Evolutionary conservation across 2,797 vertebrate genomes (phyloP).

Genomic region (Discoglossus pictus): DNA sequence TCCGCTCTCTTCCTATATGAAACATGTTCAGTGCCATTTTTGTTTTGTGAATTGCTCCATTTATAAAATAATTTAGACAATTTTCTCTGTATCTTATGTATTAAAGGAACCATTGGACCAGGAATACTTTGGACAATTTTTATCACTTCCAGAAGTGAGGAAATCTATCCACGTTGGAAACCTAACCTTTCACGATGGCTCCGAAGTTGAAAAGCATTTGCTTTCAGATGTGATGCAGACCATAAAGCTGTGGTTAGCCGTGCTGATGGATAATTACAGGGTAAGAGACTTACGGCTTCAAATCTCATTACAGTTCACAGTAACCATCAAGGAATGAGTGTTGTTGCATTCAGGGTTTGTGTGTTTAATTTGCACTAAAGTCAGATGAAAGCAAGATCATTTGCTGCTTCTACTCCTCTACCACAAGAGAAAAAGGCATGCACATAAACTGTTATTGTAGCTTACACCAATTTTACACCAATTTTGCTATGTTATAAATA

Average conservation of each 20-base stretch:
- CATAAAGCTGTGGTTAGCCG: constrained; percentile 83
- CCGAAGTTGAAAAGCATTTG: constrained; percentile 78
- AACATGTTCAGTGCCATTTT: too few species aligned
- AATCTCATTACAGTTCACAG: constrained; percentile 21
- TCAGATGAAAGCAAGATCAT: constrained; percentile 29
- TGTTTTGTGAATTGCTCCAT: too few species aligned
- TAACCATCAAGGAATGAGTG: constrained; percentile 13
- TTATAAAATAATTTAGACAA: too few species aligned
- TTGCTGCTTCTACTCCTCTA: background rate
- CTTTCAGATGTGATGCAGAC: constrained; percentile 81
- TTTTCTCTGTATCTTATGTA: too few species aligned
- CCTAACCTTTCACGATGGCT: constrained; percentile 74
- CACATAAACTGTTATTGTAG: constrained; percentile 13
- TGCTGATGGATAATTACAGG: constrained; percentile 86
- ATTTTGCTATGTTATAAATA: too few species aligned
- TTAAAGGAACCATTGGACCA: constrained; percentile 76
- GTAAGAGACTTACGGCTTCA: constrained; percentile 62
- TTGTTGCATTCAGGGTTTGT: constrained; percentile 18
- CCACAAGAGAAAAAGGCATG: constrained; percentile 22
- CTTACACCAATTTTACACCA: too few species aligned
- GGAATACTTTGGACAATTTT: constrained; percentile 75
- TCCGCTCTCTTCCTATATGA: too few species aligned
- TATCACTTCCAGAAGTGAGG: constrained; percentile 74
- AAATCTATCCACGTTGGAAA: constrained; percentile 84
- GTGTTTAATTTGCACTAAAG: constrained; percentile 26